Base-by-base conservation (phyloP, 2,888 invertebrate species). In the Notodonta ziczac region DNA sequence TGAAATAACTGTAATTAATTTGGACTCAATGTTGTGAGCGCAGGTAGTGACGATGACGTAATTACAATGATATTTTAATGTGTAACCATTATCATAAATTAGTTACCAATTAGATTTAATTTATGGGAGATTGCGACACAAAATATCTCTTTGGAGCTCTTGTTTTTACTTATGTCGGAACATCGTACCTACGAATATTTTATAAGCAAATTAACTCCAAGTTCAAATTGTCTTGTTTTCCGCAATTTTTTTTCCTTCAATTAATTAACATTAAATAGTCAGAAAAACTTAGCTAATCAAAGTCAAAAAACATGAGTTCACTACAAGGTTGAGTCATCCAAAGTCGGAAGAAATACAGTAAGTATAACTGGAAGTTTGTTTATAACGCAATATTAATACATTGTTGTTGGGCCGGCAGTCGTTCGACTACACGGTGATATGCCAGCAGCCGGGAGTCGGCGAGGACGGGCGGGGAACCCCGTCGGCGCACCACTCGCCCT, bases 351-450 rank as follows among this genome's bases (percentile, higher is more conserved):
- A n/a, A 4, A 46, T 5, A 46, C 5, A n/a, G 13, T 46, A 46
- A 46, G n/a, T 46, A 4, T 10, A 9, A 10, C 13, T 46, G 16
- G n/a, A 16, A 7, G 16, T 50, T 46, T 42, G 42, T n/a, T 46
- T n/a, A 46, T 46, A n/a, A 46, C n/a, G 46, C 13, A n/a, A 46
- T 13, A 39, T 39, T 54, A 54, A 54, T 24, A 54, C 35, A 39
- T 54, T 32, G 39, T 39, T 54, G n/a, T 54, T 78, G 60, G 75
- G 62, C 69, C 74, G 68, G 70, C 95, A 98, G 98, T 97, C 97
- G 74, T 98, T 98, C 94, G 98, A 98, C 93, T 98, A 98, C 93
- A 97, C 97, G 89, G 98, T 98, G 90, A 95, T 98, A 83, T 97
- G 98, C 94, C 97, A 97, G 86, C 94, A 95, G 76, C 95, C 95